These are phyloP conservation scores for Xerus rutilus DNA, from an alignment of 2,797 vertebrate genomes.

Conservation along the genomic window DNA sequence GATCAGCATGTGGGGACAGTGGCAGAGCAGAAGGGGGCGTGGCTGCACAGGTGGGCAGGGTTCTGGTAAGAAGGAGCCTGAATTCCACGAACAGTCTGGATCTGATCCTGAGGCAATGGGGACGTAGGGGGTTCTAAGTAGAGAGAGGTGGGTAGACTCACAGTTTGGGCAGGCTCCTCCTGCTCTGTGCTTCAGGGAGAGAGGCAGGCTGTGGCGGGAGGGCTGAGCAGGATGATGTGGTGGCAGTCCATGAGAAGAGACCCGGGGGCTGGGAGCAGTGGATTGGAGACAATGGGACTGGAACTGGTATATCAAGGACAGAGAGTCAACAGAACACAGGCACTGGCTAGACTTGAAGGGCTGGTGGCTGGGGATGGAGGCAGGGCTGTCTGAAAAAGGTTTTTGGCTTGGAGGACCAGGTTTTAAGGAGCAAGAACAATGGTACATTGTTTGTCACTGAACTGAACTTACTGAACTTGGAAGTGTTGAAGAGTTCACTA, in stretches of 20 bases:
- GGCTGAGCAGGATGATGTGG: too few species aligned
- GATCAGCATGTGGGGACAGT: not conserved
- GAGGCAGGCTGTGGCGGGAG: not conserved
- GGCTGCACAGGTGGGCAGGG: not conserved
- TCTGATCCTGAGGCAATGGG: not conserved
- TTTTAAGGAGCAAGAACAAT: not conserved
- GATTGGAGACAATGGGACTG: not conserved
- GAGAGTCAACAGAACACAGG: not conserved
- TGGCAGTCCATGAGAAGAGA: too few species aligned
- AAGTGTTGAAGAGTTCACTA: not conserved
- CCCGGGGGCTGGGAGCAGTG: too few species aligned
- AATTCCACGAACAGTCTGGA: not conserved
- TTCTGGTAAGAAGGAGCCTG: not conserved
- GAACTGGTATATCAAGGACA: not conserved
- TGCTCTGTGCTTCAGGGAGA: not conserved
- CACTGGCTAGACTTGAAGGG: not conserved
- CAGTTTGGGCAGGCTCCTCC: not conserved
- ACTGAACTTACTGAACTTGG: not conserved
- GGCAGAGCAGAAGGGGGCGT: not conserved
- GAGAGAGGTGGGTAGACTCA: not conserved
- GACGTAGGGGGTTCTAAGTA: not conserved
- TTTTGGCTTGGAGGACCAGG: not conserved
- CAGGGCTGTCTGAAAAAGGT: not conserved
- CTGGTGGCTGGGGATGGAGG: not conserved
- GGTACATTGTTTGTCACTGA: not conserved